phyloP scores from a whole-genome alignment of 2,113 vertebrate genomes.

The Gnathonemus longibarbis region DNA sequence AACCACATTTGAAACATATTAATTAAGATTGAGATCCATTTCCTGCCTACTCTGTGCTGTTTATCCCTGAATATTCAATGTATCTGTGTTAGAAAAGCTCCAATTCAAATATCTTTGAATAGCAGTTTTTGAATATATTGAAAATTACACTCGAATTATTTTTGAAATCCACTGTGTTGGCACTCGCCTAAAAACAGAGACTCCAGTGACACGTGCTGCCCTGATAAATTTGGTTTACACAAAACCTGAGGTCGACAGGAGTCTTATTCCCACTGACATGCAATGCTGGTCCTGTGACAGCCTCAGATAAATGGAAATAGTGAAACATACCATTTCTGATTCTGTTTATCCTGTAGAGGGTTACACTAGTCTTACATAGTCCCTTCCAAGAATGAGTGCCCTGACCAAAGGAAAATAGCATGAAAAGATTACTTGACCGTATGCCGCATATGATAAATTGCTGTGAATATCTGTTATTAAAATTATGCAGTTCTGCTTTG shows the following conservation, averaged over 20 bases:
- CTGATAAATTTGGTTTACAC: neutral
- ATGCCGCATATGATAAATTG: neutral
- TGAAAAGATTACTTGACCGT: neutral
- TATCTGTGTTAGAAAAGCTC: neutral
- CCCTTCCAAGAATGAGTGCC: neutral
- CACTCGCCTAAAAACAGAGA: neutral
- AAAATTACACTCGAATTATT: neutral
- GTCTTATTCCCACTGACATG: neutral
- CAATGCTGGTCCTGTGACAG: neutral
- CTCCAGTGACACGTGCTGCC: neutral
- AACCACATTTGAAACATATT: conserved; percentile 15
- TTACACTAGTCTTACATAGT: neutral
- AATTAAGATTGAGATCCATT: conserved; percentile 5
- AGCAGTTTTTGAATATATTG: neutral
- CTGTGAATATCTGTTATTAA: neutral
- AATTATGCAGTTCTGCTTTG: neutral
- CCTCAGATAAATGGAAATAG: no score
- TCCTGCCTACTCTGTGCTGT: neutral
- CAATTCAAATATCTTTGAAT: neutral
- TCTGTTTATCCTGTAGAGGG: neutral
- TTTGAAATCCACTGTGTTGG: neutral
- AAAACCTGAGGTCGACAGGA: neutral
- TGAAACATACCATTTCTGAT: neutral
- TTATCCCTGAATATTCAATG: neutral
- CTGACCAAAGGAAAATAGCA: neutral